Conservation (phyloP, 2,113 vertebrate species). For the Beaufortia kweichowensis region DNA sequence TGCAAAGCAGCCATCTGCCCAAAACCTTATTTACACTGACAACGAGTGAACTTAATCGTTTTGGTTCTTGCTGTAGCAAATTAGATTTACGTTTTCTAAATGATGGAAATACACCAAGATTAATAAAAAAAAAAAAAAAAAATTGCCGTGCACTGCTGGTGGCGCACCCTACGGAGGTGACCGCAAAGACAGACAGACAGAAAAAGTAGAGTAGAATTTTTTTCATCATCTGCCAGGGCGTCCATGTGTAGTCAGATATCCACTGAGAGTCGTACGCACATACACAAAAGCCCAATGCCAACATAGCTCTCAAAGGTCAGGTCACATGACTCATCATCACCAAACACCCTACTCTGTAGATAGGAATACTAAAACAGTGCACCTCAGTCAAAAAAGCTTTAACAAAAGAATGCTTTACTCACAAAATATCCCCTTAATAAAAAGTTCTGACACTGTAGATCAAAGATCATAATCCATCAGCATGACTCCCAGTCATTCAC, state of each 20-base stretch:
- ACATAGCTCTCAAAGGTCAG: conserved; percentile 38
- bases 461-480: neutral
- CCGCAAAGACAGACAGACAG: neutral
- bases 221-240: conserved; percentile 5
- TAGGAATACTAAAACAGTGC: conserved; percentile 13
- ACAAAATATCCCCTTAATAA: neutral
- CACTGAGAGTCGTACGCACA: neutral
- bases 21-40: too few species aligned
- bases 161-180: neutral
- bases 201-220: neutral
- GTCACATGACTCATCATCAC: conserved; percentile 37
- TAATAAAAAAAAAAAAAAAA: neutral
- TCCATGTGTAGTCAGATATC: conserved; percentile 32
- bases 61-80: too few species aligned
- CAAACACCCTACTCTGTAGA: conserved; percentile 20
- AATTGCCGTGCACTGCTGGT: too few species aligned
- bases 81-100: too few species aligned
- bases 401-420: too few species aligned
- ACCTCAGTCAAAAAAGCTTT: neutral
- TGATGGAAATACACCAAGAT: neutral
- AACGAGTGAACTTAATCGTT: too few species aligned
- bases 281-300: neutral
- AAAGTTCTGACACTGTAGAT: conserved; percentile 8
- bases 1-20: conserved; percentile 2
- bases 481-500: conserved; percentile 18